Base-by-base conservation (phyloP, 1,140 invertebrate species). In the Trichomalopsis sarcophagae region DNA sequence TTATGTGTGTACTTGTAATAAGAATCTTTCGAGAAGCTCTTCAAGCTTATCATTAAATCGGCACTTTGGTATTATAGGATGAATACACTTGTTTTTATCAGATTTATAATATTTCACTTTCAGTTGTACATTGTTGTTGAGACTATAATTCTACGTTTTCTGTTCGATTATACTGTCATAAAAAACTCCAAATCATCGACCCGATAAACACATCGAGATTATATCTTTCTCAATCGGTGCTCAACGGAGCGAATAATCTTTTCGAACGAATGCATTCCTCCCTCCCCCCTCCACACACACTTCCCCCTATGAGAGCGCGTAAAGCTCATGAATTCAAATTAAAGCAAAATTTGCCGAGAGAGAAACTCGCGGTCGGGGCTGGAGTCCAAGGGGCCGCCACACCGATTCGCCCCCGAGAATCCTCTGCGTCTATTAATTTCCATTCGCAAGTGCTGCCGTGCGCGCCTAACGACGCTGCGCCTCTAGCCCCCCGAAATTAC, bases 341-440 rank as follows among this genome's bases (percentile, higher is more conserved):
- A 77, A 77, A 55, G 33, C 27, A 73, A 30, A 73, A 73, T 30
- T 73, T 36, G 10, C 21, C 55, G 4, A 62, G 21, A 62, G 21
- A 62, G 17, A 62, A n/a, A 62, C 55, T 62, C 55, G 55, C 17
- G 55, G 50, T 55, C 14, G 17, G 50, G 50, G 13, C 40, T 44
- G 40, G 5, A 62, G 55, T 62, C 17, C 55, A 62, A 62, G 55
- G 21, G 55, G 21, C 17, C 55, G 55, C 33, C 33, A 55, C 5
- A 17, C 23, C 40, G 7, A 44, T 44, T 44, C 66, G 7, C 68
- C 23, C 27, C 68, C 9, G 68, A 33, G 30, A 30, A 30, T 30
- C 68, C 27, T 71, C 68, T 27, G 68, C 68, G 68, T 23, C 77
- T 62, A 79, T 79, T 79, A 79, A 79, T 79, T 79, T 79, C 77